Evolutionary conservation across 1,140 invertebrate genomes (phyloP).

Genomic region (Schlechtendalia chinensis): DNA sequence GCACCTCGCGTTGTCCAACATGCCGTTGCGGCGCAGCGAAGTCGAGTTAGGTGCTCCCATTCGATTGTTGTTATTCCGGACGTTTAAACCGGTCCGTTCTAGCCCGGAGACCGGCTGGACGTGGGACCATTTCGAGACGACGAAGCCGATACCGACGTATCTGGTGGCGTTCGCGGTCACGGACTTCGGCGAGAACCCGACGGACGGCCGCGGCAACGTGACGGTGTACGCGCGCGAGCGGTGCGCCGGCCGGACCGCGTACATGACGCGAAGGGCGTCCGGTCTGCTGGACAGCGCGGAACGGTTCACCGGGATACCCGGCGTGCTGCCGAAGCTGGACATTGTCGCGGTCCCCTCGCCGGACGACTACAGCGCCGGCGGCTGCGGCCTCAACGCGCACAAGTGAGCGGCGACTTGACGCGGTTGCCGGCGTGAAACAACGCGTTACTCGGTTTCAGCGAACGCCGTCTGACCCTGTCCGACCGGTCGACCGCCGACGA

Average conservation of each 20-base stretch:
- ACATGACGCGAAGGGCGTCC: slow-evolving; percentile 57
- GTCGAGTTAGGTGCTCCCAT: slow-evolving; percentile 15
- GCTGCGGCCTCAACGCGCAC: slow-evolving; percentile 70
- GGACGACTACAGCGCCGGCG: slow-evolving; percentile 84
- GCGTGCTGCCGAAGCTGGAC: slow-evolving; percentile 63
- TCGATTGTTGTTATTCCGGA: not conserved
- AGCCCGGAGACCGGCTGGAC: slow-evolving; percentile 61
- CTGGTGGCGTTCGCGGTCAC: slow-evolving; percentile 70
- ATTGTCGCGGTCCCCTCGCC: slow-evolving; percentile 68
- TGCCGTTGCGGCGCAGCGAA: slow-evolving; percentile 49
- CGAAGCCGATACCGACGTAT: slow-evolving; percentile 76
- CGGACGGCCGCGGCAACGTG: slow-evolving; percentile 53
- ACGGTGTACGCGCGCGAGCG: slow-evolving; percentile 68
- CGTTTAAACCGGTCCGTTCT: slow-evolving; percentile 55
- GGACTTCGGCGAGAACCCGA: slow-evolving; percentile 60
- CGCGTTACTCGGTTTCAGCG: too few species aligned
- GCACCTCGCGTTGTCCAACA: slow-evolving; percentile 53
- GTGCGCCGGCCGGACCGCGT: slow-evolving; percentile 58
- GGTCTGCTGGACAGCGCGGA: slow-evolving; percentile 54
- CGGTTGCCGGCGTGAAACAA: too few species aligned
- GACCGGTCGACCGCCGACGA: slow-evolving; percentile 63
- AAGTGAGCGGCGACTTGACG: slow-evolving; percentile 54
- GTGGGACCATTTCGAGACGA: slow-evolving; percentile 78
- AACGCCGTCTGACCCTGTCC: slow-evolving; percentile 66
- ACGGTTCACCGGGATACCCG: slow-evolving; percentile 51